A percentile compares a stretch with the other conserved stretches of the same genome.
phyloP scores from a whole-genome alignment of 2,888 invertebrate genomes.

The Idaea dimidiata region DNA sequence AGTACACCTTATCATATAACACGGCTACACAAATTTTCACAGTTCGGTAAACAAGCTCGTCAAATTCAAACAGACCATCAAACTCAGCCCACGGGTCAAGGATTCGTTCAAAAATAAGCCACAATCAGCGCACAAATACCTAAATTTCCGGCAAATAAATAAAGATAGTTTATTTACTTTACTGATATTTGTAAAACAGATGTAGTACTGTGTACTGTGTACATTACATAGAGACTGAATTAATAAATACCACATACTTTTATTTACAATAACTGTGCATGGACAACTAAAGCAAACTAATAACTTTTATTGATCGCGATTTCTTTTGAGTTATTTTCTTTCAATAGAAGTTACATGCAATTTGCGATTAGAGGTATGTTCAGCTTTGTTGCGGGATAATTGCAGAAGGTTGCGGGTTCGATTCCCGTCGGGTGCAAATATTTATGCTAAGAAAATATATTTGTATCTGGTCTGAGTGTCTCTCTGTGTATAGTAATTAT shows the following conservation, averaged over 20 bases:
- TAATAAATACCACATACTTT: background rate
- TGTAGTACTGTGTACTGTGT: background rate
- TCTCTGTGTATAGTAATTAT: too few relatives aligned
- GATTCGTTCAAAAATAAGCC: slow-evolving; percentile 15
- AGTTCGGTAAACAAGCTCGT: slow-evolving; percentile 13
- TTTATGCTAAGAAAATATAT: too few relatives aligned
- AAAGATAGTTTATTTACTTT: slow-evolving; percentile 21
- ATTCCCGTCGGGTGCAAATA: too few relatives aligned
- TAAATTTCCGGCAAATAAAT: slow-evolving; percentile 19
- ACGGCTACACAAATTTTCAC: background rate
- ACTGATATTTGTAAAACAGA: background rate
- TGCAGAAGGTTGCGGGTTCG: too few relatives aligned
- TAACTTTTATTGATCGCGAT: background rate
- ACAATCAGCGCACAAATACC: slow-evolving; percentile 18
- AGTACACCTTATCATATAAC: background rate
- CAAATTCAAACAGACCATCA: slow-evolving; percentile 6
- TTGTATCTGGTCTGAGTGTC: too few relatives aligned
- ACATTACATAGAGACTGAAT: background rate
- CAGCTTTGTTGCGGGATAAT: too few relatives aligned
- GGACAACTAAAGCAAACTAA: background rate
- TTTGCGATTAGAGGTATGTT: too few relatives aligned
- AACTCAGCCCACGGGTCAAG: slow-evolving; percentile 20
- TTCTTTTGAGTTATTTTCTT: background rate
- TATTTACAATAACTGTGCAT: background rate
- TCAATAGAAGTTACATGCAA: too few relatives aligned